phyloP scores from a whole-genome alignment of 2,888 invertebrate genomes.

The Yponomeuta malinellus region DNA sequence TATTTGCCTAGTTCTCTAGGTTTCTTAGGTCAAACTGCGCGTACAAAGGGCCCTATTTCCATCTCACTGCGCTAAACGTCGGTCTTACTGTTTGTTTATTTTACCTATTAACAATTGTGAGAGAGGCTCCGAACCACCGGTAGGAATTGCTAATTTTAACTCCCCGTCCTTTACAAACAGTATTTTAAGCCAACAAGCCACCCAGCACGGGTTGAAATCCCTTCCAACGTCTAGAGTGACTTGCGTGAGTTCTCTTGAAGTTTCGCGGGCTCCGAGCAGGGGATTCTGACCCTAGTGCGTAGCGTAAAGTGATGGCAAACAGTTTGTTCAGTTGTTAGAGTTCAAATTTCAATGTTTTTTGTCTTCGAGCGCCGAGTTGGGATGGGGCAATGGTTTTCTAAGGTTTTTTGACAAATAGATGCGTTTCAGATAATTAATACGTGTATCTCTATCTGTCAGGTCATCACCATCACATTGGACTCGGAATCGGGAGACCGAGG shows the following conservation, averaged over 20 bases:
- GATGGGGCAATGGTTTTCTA: background rate
- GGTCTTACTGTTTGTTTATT: constrained; percentile 27
- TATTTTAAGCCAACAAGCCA: constrained; percentile 44
- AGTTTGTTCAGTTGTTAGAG: constrained; percentile 53
- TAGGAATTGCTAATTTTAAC: constrained; percentile 65
- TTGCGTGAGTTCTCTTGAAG: background rate
- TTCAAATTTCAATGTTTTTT: constrained; percentile 47
- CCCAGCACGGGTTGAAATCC: constrained; percentile 34
- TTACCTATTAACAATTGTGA: constrained; percentile 36
- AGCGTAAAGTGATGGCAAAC: constrained; percentile 37
- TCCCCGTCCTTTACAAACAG: constrained; percentile 61
- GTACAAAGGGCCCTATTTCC: background rate
- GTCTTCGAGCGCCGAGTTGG: constrained; percentile 10
- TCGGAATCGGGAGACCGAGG: too few relatives aligned
- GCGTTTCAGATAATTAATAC: background rate
- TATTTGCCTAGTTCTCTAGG: background rate
- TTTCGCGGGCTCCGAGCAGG: constrained; percentile 4
- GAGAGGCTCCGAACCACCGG: constrained; percentile 46
- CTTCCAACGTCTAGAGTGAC: constrained; percentile 9
- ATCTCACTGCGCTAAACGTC: background rate
- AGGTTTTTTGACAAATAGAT: background rate
- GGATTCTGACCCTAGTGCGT: constrained; percentile 30
- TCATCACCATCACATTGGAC: too few relatives aligned
- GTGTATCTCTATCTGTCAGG: background rate
- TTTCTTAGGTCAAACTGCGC: background rate